These are phyloP conservation scores for Tetranychus piercei DNA, from an alignment of 2,888 invertebrate species.

Conservation along the genomic window DNA sequence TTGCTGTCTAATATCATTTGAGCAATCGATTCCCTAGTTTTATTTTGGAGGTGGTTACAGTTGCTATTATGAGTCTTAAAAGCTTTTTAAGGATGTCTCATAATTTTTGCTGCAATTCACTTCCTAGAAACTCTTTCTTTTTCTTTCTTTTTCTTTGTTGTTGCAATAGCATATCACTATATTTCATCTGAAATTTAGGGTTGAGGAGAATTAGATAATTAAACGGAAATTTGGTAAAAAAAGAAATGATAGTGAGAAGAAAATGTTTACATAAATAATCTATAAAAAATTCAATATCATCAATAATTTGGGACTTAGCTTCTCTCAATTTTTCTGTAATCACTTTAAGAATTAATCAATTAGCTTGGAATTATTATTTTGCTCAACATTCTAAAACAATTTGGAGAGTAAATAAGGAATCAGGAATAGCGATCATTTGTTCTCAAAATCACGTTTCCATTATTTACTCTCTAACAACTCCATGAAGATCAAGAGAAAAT, in stretches of 20 bases:
- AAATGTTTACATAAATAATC: not conserved
- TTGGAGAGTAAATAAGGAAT: too few relatives aligned
- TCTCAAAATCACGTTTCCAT: too few relatives aligned
- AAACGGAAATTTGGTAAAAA: not conserved
- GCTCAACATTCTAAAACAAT: too few relatives aligned
- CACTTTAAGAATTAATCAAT: not conserved
- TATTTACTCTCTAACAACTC: too few relatives aligned
- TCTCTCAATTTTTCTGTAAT: not conserved
- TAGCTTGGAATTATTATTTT: too few relatives aligned
- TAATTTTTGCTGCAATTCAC: not conserved
- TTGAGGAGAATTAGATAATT: not conserved
- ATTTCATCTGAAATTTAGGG: not conserved
- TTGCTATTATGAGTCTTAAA: not conserved
- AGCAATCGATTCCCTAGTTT: not conserved
- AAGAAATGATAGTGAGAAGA: not conserved
- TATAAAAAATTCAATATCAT: not conserved
- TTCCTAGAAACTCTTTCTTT: not conserved
- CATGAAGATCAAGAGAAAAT: too few relatives aligned
- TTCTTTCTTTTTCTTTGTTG: not conserved
- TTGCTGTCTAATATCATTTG: not conserved
- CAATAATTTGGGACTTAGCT: too few relatives aligned
- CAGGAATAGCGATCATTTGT: too few relatives aligned
- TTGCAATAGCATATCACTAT: not conserved
- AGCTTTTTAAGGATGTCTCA: not conserved
- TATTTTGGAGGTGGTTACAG: not conserved